Base-by-base conservation (phyloP, 2,113 vertebrate genomes). In the Pteropus alecto region DNA sequence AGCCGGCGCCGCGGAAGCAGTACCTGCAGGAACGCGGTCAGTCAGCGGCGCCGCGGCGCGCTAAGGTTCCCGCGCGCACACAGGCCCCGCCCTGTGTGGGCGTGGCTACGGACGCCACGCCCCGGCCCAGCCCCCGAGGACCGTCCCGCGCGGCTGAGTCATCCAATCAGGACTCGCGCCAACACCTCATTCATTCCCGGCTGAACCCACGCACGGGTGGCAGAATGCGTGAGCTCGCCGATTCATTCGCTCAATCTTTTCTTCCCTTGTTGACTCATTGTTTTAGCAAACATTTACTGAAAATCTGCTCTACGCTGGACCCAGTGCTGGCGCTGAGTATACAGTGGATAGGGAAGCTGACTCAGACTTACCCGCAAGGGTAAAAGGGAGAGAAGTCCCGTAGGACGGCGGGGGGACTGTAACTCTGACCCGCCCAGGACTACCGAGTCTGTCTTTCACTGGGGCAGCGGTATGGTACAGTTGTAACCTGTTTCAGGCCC, bases 31-130 rank as follows among this genome's bases (percentile, higher is more conserved):
- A 3, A 28, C n/a, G 0, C 12, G 5, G 19, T 3, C 68, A 1
- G 14, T 4, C 73, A 0, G 1, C 11, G 0, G 56, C 7, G 1
- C 82, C 35, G n/a, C 78, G 30, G 21, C 19, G 65, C 81, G 33
- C 63, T 16, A 79, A 0, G 11, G 8, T 97, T 97, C 97, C 96
- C 96, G 97, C 97, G 90, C 94, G 77, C 76, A 48, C 56, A 2
- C 33, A 74, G 81, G 56, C 90, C 65, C 81, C 65, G 84, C 96
- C 4, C 38, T 1, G 0, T 0, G 0, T 1, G 87, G 94, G 94
- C 21, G 86, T 9, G 38, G 0, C 22, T 1, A 5, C 8, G 5
- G 1, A 0, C 14, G 58, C 51, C 38, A 71, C 41, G 30, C 63
- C 33, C 1, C 1, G 0, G 2, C 1, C 13, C 0, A 7, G 43